These are phyloP conservation scores for Meriones unguiculatus DNA, from an alignment of 2,113 vertebrate species.

Conservation along the genomic window DNA sequence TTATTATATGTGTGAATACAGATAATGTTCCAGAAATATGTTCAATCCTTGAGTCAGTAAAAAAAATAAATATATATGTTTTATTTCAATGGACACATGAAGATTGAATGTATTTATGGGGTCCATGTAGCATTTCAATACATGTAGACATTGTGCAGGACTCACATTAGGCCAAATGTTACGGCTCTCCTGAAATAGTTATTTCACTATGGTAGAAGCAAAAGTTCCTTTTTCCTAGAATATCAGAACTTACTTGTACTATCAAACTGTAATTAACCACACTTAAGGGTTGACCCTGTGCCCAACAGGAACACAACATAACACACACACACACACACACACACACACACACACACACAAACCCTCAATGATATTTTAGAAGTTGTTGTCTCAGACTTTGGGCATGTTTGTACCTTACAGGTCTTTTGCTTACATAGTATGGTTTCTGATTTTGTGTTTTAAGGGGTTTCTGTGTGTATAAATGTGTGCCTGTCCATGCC, in stretches of 20 bases:
- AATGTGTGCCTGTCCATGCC: neutral
- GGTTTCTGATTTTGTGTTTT: neutral
- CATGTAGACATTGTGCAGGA: too few species aligned
- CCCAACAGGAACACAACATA: neutral
- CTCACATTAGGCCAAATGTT: neutral
- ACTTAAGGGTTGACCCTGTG: neutral
- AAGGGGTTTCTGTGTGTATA: neutral
- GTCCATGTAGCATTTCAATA: neutral
- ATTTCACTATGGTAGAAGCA: neutral
- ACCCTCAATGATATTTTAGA: neutral
- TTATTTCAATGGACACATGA: neutral
- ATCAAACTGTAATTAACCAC: neutral
- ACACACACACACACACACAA: too few species aligned
- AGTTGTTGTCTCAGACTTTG: neutral
- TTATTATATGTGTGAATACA: neutral
- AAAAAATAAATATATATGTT: neutral
- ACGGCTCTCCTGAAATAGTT: neutral
- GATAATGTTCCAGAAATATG: neutral
- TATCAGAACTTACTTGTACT: neutral
- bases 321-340: too few species aligned
- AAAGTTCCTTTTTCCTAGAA: neutral
- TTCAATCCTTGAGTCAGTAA: neutral
- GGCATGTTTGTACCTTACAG: neutral
- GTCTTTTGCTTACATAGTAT: neutral
- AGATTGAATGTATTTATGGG: neutral